Percentiles rank a stretch among this genome's conserved stretches.
phyloP scores from a whole-genome alignment of 53 echinoderm and acorn worm species.

The Glandiceps talaboti region DNA sequence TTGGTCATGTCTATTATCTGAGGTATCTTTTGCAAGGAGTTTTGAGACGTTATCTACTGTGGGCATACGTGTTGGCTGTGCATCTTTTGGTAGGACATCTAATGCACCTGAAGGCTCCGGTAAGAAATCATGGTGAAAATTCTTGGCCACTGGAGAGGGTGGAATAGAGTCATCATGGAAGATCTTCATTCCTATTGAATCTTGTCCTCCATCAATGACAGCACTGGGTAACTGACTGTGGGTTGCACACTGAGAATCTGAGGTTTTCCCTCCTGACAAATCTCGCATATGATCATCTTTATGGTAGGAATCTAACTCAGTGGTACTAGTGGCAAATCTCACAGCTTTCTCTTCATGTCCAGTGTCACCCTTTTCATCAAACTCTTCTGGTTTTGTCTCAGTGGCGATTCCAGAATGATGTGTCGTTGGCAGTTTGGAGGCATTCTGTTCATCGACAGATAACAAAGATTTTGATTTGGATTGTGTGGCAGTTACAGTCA shows the following conservation, averaged over 20 bases:
- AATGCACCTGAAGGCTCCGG: not conserved
- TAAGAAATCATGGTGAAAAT: not conserved
- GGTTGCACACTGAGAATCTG: conserved; percentile 75
- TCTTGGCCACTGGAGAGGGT: not conserved
- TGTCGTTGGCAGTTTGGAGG: not conserved
- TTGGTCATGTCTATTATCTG: not conserved
- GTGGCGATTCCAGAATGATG: not conserved
- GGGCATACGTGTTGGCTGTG: not conserved
- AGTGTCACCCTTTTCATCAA: not conserved
- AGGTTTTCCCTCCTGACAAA: not conserved
- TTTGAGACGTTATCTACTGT: not conserved
- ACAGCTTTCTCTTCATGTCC: not conserved
- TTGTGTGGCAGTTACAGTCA: not conserved
- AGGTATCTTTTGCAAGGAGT: not conserved
- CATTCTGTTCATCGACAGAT: not conserved
- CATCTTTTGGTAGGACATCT: not conserved
- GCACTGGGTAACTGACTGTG: conserved; percentile 84
- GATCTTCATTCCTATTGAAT: not conserved
- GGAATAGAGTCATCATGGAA: not conserved
- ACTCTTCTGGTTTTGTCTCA: not conserved
- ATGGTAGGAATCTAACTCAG: not conserved
- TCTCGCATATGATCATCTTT: not conserved
- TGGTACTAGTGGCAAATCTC: not conserved
- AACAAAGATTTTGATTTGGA: not conserved
- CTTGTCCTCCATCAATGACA: conserved; percentile 43